Percentiles rank a stretch among this genome's conserved stretches.
Evolutionary conservation across 2,888 invertebrate species (phyloP).

Genomic region (Tipula unca): DNA sequence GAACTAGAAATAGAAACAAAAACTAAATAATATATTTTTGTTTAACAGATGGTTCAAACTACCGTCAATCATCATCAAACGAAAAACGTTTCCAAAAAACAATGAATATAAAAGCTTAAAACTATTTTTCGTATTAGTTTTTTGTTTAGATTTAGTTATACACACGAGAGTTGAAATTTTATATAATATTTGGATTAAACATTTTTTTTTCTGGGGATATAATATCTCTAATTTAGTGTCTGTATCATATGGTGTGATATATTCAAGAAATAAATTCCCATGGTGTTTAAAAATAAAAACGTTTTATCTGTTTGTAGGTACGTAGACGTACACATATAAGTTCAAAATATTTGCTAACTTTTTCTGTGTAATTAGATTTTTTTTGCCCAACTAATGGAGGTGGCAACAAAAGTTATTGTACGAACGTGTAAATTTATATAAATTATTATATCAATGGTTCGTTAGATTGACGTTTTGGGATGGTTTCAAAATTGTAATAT

Average conservation of each 20-base stretch:
- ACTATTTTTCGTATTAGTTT: not conserved
- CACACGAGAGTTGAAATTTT: not conserved
- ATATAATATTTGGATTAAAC: not conserved
- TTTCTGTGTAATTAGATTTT: not conserved
- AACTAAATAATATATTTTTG: not conserved
- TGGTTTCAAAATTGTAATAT: not conserved
- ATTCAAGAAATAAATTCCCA: not conserved
- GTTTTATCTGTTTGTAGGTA: not conserved
- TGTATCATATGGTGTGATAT: not conserved
- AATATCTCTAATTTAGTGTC: not conserved
- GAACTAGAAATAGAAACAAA: not conserved
- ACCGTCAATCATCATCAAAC: constrained; percentile 14
- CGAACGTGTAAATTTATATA: not conserved
- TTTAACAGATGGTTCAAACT: not conserved
- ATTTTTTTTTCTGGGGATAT: not conserved
- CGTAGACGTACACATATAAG: not conserved
- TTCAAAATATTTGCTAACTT: constrained; percentile 1
- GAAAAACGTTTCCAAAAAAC: not conserved
- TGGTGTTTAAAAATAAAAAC: not conserved
- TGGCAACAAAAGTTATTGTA: not conserved
- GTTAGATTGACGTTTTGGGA: not conserved
- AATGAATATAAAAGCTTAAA: not conserved
- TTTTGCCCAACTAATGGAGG: not conserved
- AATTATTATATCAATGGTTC: not conserved
- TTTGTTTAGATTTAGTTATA: not conserved